Evolutionary conservation across 2,797 vertebrate genomes (phyloP).

Genomic region (Hydrocynus forskahlii): DNA sequence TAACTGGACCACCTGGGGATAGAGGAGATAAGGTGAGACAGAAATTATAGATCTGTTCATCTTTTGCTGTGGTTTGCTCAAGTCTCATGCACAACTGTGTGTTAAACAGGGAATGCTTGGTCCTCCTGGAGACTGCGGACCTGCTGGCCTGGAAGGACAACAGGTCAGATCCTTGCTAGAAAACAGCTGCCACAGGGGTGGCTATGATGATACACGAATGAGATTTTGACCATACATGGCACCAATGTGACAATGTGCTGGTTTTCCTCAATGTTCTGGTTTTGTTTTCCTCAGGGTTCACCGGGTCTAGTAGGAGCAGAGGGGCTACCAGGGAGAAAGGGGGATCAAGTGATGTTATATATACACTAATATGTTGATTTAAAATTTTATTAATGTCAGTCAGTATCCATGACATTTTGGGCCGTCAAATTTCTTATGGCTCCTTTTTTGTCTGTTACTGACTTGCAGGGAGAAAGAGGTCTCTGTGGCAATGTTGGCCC

Average conservation of each 20-base stretch:
- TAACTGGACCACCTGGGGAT: conserved; percentile 73
- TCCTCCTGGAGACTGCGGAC: conserved; percentile 72
- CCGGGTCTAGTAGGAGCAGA: conserved; percentile 75
- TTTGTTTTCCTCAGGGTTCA: conserved; percentile 72
- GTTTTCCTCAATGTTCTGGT: not conserved
- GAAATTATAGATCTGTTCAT: not conserved
- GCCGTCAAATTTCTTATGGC: not conserved
- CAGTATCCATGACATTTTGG: not conserved
- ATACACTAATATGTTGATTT: not conserved
- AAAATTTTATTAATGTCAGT: not conserved
- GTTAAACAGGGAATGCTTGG: conserved; percentile 78
- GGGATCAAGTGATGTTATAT: conserved; percentile 79
- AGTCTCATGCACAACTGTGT: conserved; percentile 18
- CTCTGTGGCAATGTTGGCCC: conserved; percentile 68
- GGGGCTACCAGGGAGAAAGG: conserved; percentile 80
- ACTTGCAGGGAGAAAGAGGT: conserved; percentile 75
- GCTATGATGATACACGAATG: too few species aligned
- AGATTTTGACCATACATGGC: not conserved
- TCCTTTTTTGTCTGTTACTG: not conserved
- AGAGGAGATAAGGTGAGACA: conserved; percentile 81
- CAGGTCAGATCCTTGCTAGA: conserved; percentile 75
- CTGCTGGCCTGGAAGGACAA: conserved; percentile 79
- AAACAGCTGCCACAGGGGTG: not conserved
- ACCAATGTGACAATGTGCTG: conserved; percentile 3
- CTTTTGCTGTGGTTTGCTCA: conserved; percentile 10